Evolutionary conservation across 2,113 vertebrate species (phyloP), one percentile per base, ranked within the genome.

Genomic region (Loxodonta africana): DNA sequence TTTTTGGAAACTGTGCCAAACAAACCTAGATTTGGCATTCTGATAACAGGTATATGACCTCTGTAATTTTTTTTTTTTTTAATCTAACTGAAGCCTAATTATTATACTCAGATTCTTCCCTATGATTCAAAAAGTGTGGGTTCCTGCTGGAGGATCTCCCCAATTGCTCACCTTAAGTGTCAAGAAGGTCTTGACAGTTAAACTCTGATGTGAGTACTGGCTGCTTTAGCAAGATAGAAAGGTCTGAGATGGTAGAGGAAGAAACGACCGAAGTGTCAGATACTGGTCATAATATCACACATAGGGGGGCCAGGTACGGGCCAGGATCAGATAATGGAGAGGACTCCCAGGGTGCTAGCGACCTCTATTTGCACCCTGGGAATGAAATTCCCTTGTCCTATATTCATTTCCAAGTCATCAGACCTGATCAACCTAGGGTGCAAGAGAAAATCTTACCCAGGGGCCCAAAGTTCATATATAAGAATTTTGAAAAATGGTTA

Each of bases 401-500:
- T 62, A 62, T 60, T 92, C 80, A 53, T 33, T 15, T n/a, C 69
- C 67, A 82, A n/a, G 21, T 67, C 20, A 74, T 86, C 46, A 92
- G 46, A 86, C 41, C 51, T n/a, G 14, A 18, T 69, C 46, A 60
- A 30, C 37, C 21, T 73, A 82, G 33, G 4, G 5, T 30, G 1
- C 18, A 86, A 74, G 28, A 57, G 53, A 57, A 57, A 12, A 53
- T 96, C 17, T 94, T 80, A 63, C 4, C 78, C 69, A 78, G 26
- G 18, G 7, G 2, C 44, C 41, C 62, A 77, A 73, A 83, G 33
- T 83, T 87, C 41, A 73, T 15, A 44, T 1, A 30, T 77, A 23
- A 77, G 48, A 53, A 77, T 69, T 95, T 94, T 90, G 26, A 83
- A 82, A 90, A 53, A 73, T 83, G 18, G 25, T 92, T 18, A 48